A percentile compares a stretch with the other conserved stretches of the same genome.
These are phyloP conservation scores for Sycophaga agraensis DNA, from an alignment of 1,140 invertebrate genomes.

Conservation along the genomic window DNA sequence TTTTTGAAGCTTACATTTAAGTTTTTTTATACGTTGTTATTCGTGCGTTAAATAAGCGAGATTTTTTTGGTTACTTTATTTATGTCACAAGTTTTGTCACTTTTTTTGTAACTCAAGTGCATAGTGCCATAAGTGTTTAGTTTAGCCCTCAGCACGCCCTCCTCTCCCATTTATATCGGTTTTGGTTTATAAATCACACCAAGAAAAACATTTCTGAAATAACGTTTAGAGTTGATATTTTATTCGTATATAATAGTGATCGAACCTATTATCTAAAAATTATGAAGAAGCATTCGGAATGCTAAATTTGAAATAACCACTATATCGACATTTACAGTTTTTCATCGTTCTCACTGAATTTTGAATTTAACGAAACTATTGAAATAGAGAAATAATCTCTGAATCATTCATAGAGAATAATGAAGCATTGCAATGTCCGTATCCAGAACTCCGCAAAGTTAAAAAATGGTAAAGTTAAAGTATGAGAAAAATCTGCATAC, in stretches of 20 bases:
- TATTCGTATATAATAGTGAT: background rate
- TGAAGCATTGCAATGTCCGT: too few relatives aligned
- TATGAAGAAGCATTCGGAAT: background rate
- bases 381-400: too few relatives aligned
- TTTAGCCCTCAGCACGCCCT: constrained; percentile 3
- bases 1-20: background rate
- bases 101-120: constrained; percentile 19
- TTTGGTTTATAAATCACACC: constrained; percentile 2
- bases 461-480: background rate
- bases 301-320: background rate
- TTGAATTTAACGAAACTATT: too few relatives aligned
- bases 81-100: background rate
- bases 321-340: too few relatives aligned
- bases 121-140: constrained; percentile 30
- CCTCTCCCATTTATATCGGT: constrained; percentile 14
- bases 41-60: background rate
- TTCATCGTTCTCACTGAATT: too few relatives aligned
- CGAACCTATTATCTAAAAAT: background rate
- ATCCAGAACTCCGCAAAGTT: too few relatives aligned
- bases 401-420: background rate
- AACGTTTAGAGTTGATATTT: background rate
- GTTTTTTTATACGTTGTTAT: background rate
- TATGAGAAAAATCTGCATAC: background rate
- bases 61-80: background rate
- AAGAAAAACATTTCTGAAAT: constrained; percentile 19